Evolutionary conservation across 92 coral and sea anemone genomes (phyloP).

Genomic region (Diadumene lineata): DNA sequence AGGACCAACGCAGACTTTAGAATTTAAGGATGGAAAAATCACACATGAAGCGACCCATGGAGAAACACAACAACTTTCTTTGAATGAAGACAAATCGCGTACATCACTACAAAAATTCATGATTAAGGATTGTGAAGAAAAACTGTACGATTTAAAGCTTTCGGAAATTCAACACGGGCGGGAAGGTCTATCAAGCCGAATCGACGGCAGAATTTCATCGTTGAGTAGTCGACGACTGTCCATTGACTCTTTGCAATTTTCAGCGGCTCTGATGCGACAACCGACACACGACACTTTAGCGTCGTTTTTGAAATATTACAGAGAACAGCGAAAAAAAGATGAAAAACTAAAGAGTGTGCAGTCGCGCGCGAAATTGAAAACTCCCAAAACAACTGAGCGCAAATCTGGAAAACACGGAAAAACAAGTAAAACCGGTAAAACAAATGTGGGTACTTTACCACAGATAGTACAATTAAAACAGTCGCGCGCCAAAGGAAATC

Average conservation of each 20-base stretch:
- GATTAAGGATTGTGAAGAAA: not conserved
- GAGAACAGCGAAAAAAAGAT: slow-evolving; percentile 44
- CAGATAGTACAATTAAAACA: not conserved
- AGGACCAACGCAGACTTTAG: too few species aligned
- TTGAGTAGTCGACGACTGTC: not conserved
- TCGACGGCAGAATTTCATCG: not conserved
- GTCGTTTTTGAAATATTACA: slow-evolving; percentile 47
- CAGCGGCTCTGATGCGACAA: not conserved
- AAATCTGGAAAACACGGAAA: too few species aligned
- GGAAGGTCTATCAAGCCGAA: not conserved
- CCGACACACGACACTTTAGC: slow-evolving; percentile 54
- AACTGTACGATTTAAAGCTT: not conserved
- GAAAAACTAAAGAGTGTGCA: slow-evolving; percentile 52
- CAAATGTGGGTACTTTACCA: not conserved
- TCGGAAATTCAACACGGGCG: not conserved
- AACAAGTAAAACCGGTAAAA: not conserved
- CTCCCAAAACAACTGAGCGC: slow-evolving; percentile 4
- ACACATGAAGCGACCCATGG: too few species aligned
- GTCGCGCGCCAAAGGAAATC: not conserved
- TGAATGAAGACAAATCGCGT: too few species aligned
- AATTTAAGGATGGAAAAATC: too few species aligned
- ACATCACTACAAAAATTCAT: not conserved
- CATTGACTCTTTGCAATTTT: not conserved
- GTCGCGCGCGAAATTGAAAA: slow-evolving; percentile 34
- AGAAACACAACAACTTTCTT: too few species aligned